These are phyloP conservation scores for Chelonoidis abingdonii DNA, from an alignment of 2,113 vertebrate species.

Conservation along the genomic window DNA sequence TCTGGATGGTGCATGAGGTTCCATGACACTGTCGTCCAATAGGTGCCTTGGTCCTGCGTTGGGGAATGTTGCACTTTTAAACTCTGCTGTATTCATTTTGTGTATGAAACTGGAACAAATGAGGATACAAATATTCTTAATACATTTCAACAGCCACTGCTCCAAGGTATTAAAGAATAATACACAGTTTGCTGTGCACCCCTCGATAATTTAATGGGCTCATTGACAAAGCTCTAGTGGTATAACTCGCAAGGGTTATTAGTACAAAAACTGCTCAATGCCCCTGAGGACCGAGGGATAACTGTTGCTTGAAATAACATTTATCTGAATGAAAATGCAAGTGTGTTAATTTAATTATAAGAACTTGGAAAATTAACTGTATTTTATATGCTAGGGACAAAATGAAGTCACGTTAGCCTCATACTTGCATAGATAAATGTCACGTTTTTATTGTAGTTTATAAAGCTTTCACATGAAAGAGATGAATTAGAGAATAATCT, in stretches of 20 bases:
- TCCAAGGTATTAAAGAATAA: background rate
- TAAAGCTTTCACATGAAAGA: background rate
- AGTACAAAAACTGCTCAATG: background rate
- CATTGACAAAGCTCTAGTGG: fast-evolving
- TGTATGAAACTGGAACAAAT: conserved; percentile 90
- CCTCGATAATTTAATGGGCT: fast-evolving
- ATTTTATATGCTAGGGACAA: background rate
- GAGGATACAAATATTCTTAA: background rate
- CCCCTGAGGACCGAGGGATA: background rate
- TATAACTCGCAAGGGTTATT: fast-evolving
- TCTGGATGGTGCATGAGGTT: conserved; percentile 90
- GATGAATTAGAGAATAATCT: background rate
- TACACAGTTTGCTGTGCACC: fast-evolving
- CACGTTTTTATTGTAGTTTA: background rate
- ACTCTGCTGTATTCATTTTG: conserved; percentile 96
- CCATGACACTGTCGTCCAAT: conserved; percentile 97
- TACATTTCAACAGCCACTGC: background rate
- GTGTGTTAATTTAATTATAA: background rate
- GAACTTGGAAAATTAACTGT: background rate
- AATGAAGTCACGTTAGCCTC: background rate
- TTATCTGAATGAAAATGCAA: background rate
- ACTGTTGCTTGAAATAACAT: background rate
- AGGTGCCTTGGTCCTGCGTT: conserved; percentile 96
- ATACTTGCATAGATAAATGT: background rate
- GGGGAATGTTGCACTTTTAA: conserved; percentile 98